Base-by-base conservation (phyloP, 2,113 vertebrate genomes). In the Xenotilapia caudafasciata region DNA sequence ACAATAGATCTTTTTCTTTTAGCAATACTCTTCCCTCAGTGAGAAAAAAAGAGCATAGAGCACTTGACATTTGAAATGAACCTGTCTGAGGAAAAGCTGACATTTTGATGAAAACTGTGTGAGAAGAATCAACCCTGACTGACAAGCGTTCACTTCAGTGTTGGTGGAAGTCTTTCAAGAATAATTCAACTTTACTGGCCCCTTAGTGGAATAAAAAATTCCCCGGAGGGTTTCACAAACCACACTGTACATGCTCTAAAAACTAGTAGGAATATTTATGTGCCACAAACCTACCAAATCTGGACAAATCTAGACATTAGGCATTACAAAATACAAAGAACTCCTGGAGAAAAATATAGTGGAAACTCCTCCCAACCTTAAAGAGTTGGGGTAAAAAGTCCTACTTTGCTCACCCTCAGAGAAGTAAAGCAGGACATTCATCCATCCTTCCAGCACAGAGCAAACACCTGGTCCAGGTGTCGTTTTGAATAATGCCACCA, bases 241-340 rank as follows among this genome's bases (percentile, higher is more conserved):
- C 89, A 94, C 92, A 54, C 56, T 92, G 80, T 84, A 92, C 93
- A 94, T 93, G 91, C 89, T 91, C 91, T 95, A 95, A 86, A 93
- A 90, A 88, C 88, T 91, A 92, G 88, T 86, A 84, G 90, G 88
- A 93, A 93, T 92, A 93, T 88, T 89, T 79, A 87, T 84, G 56
- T 84, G 90, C 60, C 89, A 94, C 94, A 90, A 94, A 92, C 70
- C 89, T 88, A 94, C 88, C 55, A 88, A 82, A 91, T 82, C 9
- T 86, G 82, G 92, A 94, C 90, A 90, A 91, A 88, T 95, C 79
- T 89, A 94, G 92, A 92, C 89, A 83, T 90, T 87, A 92, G 92
- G 88, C 87, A 58, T 91, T 96, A 95, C 82, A 93, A 95, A 95
- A 92, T 94, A 94, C 91, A 92, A 94, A 90, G 83, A 87, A 90